Evolutionary conservation across 1,140 invertebrate genomes (phyloP).

Genomic region (Nephila pilipes): DNA sequence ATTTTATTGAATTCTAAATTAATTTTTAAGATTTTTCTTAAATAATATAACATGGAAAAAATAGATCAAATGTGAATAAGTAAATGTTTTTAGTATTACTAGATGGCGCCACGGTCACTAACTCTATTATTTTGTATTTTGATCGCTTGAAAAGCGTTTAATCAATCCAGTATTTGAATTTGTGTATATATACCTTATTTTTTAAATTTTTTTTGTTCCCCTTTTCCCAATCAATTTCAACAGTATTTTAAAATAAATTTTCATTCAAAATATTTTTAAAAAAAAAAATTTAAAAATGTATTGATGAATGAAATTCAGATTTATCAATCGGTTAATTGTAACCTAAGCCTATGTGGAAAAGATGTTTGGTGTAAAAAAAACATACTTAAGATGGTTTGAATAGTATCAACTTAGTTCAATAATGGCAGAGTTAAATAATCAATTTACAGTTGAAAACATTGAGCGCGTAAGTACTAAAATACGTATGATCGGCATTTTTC

Average conservation of each 20-base stretch:
- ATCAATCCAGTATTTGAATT: background rate
- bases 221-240: background rate
- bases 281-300: background rate
- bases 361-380: background rate
- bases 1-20: background rate
- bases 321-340: background rate
- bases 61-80: background rate
- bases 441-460: constrained; percentile 66
- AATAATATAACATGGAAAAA: background rate
- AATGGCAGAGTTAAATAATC: constrained; percentile 53
- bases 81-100: background rate
- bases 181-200: background rate
- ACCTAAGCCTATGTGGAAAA: constrained; percentile 13
- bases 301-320: background rate
- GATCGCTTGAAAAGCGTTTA: background rate
- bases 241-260: background rate
- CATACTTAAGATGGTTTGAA: background rate
- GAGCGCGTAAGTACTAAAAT: constrained; percentile 55
- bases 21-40: background rate
- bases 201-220: background rate
- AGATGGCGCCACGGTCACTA: constrained; percentile 58
- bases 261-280: no score
- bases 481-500: background rate
- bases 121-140: background rate
- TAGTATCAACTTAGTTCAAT: background rate